These are phyloP conservation scores for Pseudococcus viburni DNA, from an alignment of 2,888 invertebrate genomes.

Conservation along the genomic window DNA sequence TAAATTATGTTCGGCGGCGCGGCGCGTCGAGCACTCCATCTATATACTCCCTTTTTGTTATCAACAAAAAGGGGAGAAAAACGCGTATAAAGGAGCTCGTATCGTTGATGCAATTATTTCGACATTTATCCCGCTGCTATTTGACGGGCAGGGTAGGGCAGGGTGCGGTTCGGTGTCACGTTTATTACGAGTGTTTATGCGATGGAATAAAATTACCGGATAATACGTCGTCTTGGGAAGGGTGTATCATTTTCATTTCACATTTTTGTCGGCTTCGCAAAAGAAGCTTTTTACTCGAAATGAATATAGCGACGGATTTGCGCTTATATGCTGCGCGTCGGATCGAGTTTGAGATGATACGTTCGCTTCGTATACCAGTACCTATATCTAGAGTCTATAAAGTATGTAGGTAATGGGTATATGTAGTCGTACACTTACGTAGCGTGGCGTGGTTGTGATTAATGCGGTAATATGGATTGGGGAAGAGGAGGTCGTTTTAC, in stretches of 20 bases:
- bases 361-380: too few relatives aligned
- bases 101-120: conserved; percentile 50
- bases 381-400: too few relatives aligned
- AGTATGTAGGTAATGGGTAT: too few relatives aligned
- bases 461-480: too few relatives aligned
- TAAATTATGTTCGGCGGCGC: conserved; percentile 18
- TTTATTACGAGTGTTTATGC: conserved; percentile 37
- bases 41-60: not conserved
- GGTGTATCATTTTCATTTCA: not conserved
- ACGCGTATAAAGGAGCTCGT: conserved; percentile 5
- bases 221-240: conserved; percentile 9
- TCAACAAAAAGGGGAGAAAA: not conserved
- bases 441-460: too few relatives aligned
- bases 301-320: not conserved
- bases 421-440: too few relatives aligned
- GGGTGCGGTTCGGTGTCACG: not conserved
- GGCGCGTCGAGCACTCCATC: not conserved
- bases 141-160: not conserved
- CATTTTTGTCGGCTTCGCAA: conserved; percentile 8
- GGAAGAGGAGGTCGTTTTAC: too few relatives aligned
- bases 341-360: not conserved
- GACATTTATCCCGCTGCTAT: conserved; percentile 24
- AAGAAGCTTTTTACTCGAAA: not conserved
- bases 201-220: conserved; percentile 24
- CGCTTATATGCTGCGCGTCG: not conserved